phyloP scores from a whole-genome alignment of 2,888 invertebrate genomes.

The Zygaena filipendulae region DNA sequence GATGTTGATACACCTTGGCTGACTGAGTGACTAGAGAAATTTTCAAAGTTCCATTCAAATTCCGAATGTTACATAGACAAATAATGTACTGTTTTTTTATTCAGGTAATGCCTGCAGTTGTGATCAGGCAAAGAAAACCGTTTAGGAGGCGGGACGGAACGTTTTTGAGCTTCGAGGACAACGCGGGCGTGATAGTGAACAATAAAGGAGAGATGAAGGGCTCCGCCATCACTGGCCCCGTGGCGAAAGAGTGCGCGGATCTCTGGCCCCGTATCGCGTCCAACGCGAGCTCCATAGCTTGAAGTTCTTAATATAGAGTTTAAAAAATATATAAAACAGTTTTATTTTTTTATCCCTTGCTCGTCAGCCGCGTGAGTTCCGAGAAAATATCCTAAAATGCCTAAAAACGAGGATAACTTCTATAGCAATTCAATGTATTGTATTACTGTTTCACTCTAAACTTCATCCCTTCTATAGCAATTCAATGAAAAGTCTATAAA shows the following conservation, averaged over 20 bases:
- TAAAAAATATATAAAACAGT: neutral
- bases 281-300: constrained; percentile 99
- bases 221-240: constrained; percentile 99
- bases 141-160: constrained; percentile 99
- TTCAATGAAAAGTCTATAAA: no score
- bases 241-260: constrained; percentile 99
- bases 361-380: no score
- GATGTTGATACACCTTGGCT: constrained; percentile 62
- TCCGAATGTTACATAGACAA: neutral
- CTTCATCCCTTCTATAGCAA: no score
- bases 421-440: no score
- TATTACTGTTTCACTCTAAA: no score
- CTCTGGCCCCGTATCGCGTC: constrained; percentile 99
- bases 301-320: constrained; percentile 29
- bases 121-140: constrained; percentile 97
- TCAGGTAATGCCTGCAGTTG: constrained; percentile 98
- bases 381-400: no score
- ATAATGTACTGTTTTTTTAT: constrained; percentile 4
- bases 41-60: neutral
- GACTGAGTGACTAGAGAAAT: constrained; percentile 34
- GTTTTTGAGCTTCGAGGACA: constrained; percentile 99
- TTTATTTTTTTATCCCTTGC: no score
- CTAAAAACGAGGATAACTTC: no score
- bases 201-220: constrained; percentile 99
- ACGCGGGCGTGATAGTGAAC: constrained; percentile 99